Evolutionary conservation across 64 coral and sea anemone genomes (phyloP).

Genomic region (Dendrophyllia cribrosa): DNA sequence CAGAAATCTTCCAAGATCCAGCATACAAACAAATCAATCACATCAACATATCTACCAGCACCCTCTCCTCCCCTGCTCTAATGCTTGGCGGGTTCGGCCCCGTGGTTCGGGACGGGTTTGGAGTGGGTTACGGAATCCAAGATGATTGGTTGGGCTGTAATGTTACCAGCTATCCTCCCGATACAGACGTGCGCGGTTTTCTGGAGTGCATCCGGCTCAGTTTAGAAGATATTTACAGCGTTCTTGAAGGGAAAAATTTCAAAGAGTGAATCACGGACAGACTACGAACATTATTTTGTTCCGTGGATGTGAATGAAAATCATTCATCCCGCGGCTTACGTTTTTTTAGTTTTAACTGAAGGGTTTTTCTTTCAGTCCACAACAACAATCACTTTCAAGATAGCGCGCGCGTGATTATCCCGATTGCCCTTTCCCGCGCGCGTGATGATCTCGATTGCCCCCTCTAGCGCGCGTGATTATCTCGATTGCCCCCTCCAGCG

Average conservation of each 20-base stretch:
- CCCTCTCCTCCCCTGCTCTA: constrained; percentile 83
- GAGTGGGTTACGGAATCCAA: constrained; percentile 83
- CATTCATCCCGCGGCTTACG: no score
- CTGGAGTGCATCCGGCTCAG: constrained; percentile 77
- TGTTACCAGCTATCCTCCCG: constrained; percentile 71
- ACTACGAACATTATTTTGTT: no score
- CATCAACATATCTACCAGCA: constrained; percentile 91
- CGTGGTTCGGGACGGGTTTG: constrained; percentile 89
- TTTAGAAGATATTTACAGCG: constrained; percentile 85
- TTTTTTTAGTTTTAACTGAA: no score
- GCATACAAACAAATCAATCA: constrained; percentile 89
- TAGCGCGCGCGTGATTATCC: no score
- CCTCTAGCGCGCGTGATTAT: no score
- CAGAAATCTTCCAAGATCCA: constrained; percentile 85
- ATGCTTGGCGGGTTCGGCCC: constrained; percentile 91
- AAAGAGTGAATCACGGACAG: constrained; percentile 41
- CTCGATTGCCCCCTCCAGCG: no score
- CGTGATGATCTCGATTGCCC: no score
- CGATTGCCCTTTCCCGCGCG: no score
- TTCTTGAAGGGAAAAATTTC: constrained; percentile 96
- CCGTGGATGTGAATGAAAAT: no score
- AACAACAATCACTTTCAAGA: no score
- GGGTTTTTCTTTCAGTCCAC: no score
- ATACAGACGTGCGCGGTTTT: constrained; percentile 73
- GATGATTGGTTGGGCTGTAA: constrained; percentile 86